Evolutionary conservation across 2,888 invertebrate genomes (phyloP), one percentile per base, ranked within the genome.

Genomic region (Druceiella hillmani): DNA sequence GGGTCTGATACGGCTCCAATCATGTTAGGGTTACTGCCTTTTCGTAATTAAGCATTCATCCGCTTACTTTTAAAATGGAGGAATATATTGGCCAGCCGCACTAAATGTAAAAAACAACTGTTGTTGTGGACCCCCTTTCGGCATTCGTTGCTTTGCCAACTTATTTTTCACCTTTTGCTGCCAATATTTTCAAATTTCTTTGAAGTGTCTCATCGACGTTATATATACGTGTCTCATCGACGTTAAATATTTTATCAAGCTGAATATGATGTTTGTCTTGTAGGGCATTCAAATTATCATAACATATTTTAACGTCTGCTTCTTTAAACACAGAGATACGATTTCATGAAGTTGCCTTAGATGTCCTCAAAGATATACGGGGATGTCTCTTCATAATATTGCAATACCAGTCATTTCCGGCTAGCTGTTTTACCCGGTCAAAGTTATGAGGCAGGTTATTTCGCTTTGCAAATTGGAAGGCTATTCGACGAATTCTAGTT

Each of bases 1-100:
- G 33, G 33, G 20, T 39, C 43, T 17, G n/a, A n/a, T n/a, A n/a
- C n/a, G 24, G 22, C 6, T 7, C 6, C 22, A 7, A 20, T n/a
- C 22, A 20, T 20, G 22, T 20, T 20, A 9, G 6, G 6, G 41
- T 7, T 34, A 34, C 20, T 35, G 33, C 15, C 41, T n/a, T n/a
- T 46, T 50, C 52, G 50, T 35, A n/a, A n/a, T n/a, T n/a, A n/a
- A 45, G 37, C 33, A 51, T 48, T 24, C 52, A 30, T 4, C 50
- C 51, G 40, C 49, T 55, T 11, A 58, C n/a, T n/a, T 52, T 28
- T 55, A 51, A 48, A 55, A 42, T n/a, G 54, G 55, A n/a, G 53
- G 51, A 17, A 57, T 30, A 40, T 44, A 53, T 7, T 17, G 32
- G 10, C 52, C 53, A 27, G 48, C 32, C 12, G 56, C 54, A 51